Base-by-base conservation (phyloP, 2,797 vertebrate species). In the Podarcis lilfordi region DNA sequence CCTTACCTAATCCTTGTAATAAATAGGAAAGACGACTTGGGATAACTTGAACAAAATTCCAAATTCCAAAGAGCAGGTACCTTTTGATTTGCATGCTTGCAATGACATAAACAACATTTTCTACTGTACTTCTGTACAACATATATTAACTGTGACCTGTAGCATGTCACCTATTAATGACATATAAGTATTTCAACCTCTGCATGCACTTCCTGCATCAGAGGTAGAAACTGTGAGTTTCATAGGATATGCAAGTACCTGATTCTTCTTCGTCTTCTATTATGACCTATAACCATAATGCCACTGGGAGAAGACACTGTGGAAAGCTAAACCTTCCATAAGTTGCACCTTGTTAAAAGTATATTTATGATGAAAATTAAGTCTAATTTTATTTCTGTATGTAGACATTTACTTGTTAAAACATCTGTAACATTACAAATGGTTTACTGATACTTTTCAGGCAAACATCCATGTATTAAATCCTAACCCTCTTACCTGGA, bases 251-350 rank as follows among this genome's bases (percentile, higher is more conserved):
- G 17, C 66, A 85, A 76, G 69, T 76, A 76, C 13, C 25, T 29
- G 32, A 80, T 61, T 74, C 80, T 37, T 81, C 43, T 79, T 71
- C 9, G 80, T 87, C 40, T 21, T 45, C 45, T 3, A 50, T 43
- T 61, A 19, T 35, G 66, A 32, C 27, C 40, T 76, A 37, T 77
- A 82, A 50, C 29, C 40, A 66, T 23, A 15, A 27, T 78, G 35
- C 75, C 64, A 78, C 55, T 69, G 78, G 74, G 74, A 74, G 87
- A 61, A 83, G 40, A 78, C 43, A 77, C 17, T 68, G 37, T 77
- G 74, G 59, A 69, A 82, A 83, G 32, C 17, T 59, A 80, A 40
- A 40, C 2, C 6, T 85, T 35, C 2, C n/a, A 27, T 32, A 61
- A 66, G 19, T 61, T 77, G 19, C 37, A 61, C 59, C 40, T 69